Evolutionary conservation across 2,113 vertebrate species (phyloP), one percentile per base, ranked within the genome.

Genomic region (Canis aureus): DNA sequence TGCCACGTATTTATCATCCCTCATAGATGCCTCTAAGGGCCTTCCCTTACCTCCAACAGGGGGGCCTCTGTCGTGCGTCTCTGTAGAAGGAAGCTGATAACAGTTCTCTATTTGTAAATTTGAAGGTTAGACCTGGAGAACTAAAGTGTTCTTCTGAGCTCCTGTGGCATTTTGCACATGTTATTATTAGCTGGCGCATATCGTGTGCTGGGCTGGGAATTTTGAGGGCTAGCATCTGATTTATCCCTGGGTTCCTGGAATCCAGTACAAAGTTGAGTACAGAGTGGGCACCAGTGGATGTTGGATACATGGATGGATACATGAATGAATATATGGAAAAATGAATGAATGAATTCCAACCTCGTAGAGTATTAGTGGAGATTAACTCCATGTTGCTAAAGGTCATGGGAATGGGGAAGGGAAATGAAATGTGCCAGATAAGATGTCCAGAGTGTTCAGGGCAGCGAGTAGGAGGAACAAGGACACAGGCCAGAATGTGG

Each of bases 391-490:
- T 4, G 13, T 25, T 59, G 67, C 59, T 17, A 81, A 80, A 89
- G 89, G 80, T 74, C 88, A 11, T 29, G 49, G 92, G n/a, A 80
- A 38, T 0, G 2, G 60, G 15, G 43, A 53, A 43, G 78, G 60
- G 55, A 85, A 35, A 35, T 3, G 51, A 62, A 95, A 81, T 43
- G 27, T 51, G 71, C 57, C 38, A 64, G 97, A 96, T 92, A 94
- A 96, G 92, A 81, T 69, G 83, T 82, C 53, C 87, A 60, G 79
- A 69, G 76, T 38, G 32, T 62, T 76, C 76, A 5, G 69, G 94
- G 79, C 1, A 0, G 23, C 35, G 71, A 90, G 55, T 23, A 11
- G 35, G 69, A 95, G 87, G 89, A 35, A 35, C 38, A 53, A 83
- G 81, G 86, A 53, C 51, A 0, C 0, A 11, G n/a, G 29, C 29